These are phyloP conservation scores for Watsonalla binaria DNA, from an alignment of 2,888 invertebrate species.

Conservation along the genomic window DNA sequence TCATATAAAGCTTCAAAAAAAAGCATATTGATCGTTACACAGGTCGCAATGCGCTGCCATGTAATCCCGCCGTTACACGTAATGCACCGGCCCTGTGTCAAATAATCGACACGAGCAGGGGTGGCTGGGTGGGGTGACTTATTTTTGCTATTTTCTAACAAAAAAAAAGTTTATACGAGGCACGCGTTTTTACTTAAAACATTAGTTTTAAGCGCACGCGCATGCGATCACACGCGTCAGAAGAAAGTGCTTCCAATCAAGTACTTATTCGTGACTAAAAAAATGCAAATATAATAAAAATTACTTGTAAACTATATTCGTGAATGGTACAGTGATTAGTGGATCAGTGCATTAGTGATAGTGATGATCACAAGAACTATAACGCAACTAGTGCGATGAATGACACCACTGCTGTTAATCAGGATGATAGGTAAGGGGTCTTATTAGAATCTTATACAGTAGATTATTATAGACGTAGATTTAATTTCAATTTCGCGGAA, in stretches of 20 bases:
- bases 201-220: slow-evolving; percentile 69
- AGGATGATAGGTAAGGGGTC: slow-evolving; percentile 46
- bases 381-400: slow-evolving; percentile 30
- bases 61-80: slow-evolving; percentile 36
- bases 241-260: slow-evolving; percentile 12
- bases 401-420: slow-evolving; percentile 38
- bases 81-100: slow-evolving; percentile 72
- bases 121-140: slow-evolving; percentile 55
- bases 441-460: slow-evolving; percentile 44
- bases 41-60: slow-evolving; percentile 26
- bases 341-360: slow-evolving; percentile 12
- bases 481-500: too few species aligned
- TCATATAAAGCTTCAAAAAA: background rate
- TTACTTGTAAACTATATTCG: background rate
- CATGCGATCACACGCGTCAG: slow-evolving; percentile 57
- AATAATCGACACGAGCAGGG: slow-evolving; percentile 49
- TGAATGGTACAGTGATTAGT: background rate
- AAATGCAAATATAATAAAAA: background rate
- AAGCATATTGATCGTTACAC: background rate
- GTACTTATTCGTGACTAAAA: background rate
- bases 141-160: slow-evolving; percentile 71
- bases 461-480: too few species aligned
- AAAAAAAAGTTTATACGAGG: slow-evolving; percentile 54
- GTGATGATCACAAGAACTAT: slow-evolving; percentile 45
- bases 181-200: slow-evolving; percentile 75